phyloP scores from a whole-genome alignment of 2,113 vertebrate genomes.

The Camelus bactrianus region DNA sequence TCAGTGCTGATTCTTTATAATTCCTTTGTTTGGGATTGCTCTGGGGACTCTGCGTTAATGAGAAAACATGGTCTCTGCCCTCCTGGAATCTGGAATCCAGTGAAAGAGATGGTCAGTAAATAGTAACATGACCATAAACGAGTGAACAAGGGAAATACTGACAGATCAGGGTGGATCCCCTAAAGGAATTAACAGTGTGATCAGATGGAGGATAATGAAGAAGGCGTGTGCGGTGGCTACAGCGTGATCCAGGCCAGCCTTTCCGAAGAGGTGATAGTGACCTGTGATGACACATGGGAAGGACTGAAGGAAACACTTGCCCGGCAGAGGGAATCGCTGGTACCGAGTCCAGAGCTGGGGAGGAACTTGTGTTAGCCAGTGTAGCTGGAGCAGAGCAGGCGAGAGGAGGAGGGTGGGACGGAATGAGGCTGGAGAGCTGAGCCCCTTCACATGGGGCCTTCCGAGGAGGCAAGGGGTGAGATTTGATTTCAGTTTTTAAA shows the following conservation, averaged over 20 bases:
- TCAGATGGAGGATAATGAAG: not conserved
- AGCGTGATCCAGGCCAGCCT: not conserved
- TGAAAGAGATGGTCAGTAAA: not conserved
- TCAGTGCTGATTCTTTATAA: not conserved
- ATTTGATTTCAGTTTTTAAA: not conserved
- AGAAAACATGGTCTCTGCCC: not conserved
- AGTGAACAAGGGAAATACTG: not conserved
- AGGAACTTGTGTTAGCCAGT: rapidly evolving
- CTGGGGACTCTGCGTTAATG: not conserved
- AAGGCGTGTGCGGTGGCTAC: not conserved
- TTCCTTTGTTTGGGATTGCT: not conserved
- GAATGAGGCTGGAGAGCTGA: rapidly evolving
- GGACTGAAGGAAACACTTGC: not conserved
- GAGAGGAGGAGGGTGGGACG: too few relatives aligned
- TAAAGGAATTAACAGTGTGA: not conserved
- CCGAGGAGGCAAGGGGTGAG: not conserved
- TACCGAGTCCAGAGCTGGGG: rapidly evolving
- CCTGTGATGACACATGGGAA: not conserved
- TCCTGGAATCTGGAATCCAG: not conserved
- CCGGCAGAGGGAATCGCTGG: not conserved
- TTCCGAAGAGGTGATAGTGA: not conserved
- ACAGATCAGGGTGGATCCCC: not conserved
- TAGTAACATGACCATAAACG: not conserved
- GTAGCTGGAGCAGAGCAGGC: not conserved
- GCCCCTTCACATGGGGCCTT: not conserved